Base-by-base conservation (phyloP, 2,113 vertebrate genomes). In the Mungos mungo region DNA sequence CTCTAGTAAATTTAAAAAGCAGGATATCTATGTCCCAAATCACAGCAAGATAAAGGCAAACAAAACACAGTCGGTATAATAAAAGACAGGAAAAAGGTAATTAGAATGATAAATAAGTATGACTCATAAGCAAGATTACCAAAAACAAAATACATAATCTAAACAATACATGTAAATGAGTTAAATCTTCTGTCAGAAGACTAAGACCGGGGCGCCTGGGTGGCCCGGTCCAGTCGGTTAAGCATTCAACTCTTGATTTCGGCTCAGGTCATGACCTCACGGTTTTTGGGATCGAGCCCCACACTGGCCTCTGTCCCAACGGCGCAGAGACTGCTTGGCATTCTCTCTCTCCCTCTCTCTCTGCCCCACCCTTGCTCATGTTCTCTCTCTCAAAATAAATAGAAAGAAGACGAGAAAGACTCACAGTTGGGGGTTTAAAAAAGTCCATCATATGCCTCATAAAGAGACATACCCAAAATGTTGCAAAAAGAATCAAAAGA, bases 41-140 rank as follows among this genome's bases (percentile, higher is more conserved):
- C 47, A 82, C 14, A 83, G 88, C 68, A 85, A 90, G 52, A 63
- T 35, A 72, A 88, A 84, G 71, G 89, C 31, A 71, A 83, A 47
- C 63, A 65, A 88, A 83, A 47, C n/a, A 35, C 7, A 88, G 50
- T 47, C 38, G 11, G 12, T 13, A 35, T 23, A 80, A 68, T 29
- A 50, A 94, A 92, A 60, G 84, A 60, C 5, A 72, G 18, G 35
- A 38, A 47, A 84, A 72, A 84, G 88, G 38, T 60, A 96, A 57
- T 84, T 29, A 79, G 88, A 94, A 66, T 80, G 27, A 80, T 72
- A 92, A 92, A n/a, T 47, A 76, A 94, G 33, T 27, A 80, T 27
- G 54, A 89, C 16, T 23, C 21, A 77, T 47, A 84, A 72, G 52
- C 25, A 79, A 92, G 25, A 80, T 18, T 57, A 57, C 65, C 88